These are phyloP conservation scores for Dryoscopus gambensis DNA, from an alignment of 2,113 vertebrate genomes.

Conservation along the genomic window DNA sequence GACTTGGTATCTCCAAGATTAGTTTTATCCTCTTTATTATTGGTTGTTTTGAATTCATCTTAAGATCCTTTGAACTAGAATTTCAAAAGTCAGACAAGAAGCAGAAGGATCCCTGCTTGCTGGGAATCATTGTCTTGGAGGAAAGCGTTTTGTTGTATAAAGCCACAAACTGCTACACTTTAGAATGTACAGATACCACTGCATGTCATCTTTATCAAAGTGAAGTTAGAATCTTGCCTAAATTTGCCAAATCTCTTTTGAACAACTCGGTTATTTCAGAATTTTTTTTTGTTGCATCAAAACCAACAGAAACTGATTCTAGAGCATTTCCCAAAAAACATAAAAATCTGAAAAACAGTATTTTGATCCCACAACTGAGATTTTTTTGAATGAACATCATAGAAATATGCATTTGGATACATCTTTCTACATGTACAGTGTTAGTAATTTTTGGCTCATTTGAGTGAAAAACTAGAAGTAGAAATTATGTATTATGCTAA, in stretches of 20 bases:
- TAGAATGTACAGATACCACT: not conserved
- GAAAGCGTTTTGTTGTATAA: not conserved
- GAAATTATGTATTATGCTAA: not conserved
- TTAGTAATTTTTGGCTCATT: not conserved
- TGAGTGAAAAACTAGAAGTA: not conserved
- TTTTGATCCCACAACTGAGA: not conserved
- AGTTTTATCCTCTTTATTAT: not conserved
- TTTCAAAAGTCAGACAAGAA: not conserved
- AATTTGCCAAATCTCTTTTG: not conserved
- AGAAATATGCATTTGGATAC: not conserved
- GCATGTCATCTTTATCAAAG: not conserved
- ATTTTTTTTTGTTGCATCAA: not conserved
- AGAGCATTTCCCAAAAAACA: not conserved
- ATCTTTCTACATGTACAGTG: not conserved
- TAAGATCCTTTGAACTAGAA: not conserved
- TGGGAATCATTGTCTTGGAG: not conserved
- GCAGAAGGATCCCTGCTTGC: not conserved
- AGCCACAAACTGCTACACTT: not conserved
- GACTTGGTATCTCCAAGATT: not conserved
- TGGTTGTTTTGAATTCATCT: not conserved
- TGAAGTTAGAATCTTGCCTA: not conserved
- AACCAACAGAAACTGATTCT: not conserved
- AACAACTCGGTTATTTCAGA: not conserved
- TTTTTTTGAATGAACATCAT: not conserved
- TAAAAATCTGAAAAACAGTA: not conserved